Evolutionary conservation across 2,888 invertebrate genomes (phyloP).

Genomic region (Chydorus sphaericus): DNA sequence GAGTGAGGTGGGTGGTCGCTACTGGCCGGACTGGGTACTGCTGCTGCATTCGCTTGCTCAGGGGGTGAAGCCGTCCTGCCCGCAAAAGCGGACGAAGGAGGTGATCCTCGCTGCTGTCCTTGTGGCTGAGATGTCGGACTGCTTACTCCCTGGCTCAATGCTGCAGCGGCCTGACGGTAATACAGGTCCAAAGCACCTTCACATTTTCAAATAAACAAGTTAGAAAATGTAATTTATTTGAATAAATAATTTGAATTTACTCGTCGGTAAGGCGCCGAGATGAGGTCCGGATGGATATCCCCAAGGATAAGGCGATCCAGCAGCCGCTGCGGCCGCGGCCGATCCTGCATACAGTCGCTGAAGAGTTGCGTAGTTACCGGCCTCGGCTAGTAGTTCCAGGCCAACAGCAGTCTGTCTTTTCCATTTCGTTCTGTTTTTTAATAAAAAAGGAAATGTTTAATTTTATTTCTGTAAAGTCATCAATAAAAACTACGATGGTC

Average conservation of each 20-base stretch:
- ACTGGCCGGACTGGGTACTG: background rate
- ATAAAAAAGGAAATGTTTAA: background rate
- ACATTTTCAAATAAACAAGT: background rate
- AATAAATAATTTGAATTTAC: background rate
- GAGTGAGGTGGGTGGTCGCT: background rate
- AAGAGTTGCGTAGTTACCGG: conserved; percentile 94
- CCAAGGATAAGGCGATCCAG: conserved; percentile 43
- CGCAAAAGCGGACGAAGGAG: background rate
- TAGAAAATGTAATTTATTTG: background rate
- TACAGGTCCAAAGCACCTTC: conserved; percentile 47
- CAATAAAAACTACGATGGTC: background rate
- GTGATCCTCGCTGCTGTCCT: background rate
- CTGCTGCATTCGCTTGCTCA: background rate
- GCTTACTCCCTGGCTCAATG: conserved; percentile 23
- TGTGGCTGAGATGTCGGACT: background rate
- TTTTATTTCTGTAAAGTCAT: background rate
- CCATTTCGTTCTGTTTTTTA: conserved; percentile 82
- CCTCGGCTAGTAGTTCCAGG: conserved; percentile 87
- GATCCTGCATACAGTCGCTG: conserved; percentile 71
- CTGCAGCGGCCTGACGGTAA: conserved; percentile 64
- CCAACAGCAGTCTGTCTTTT: conserved; percentile 97
- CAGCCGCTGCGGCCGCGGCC: background rate
- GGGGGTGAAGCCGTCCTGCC: too few species aligned
- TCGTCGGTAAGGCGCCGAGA: conserved; percentile 26
- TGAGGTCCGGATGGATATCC: conserved; percentile 30